Conservation (phyloP, 2,797 vertebrate species). For the Acipenser oxyrinchus region DNA sequence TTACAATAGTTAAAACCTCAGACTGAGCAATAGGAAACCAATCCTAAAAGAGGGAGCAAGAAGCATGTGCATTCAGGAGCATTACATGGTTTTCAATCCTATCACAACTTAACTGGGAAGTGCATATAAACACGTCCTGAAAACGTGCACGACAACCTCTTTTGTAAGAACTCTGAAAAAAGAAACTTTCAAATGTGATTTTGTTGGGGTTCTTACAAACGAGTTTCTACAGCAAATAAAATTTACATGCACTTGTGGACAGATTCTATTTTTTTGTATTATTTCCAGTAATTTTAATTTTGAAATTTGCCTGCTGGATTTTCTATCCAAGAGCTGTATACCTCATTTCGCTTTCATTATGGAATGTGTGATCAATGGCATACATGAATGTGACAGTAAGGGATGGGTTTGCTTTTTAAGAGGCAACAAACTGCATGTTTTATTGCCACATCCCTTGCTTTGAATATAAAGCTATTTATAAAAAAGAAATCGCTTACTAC, state of each 20-base stretch:
- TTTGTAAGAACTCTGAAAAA: not conserved
- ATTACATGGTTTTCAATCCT: constrained; percentile 62
- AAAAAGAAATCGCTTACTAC: constrained; percentile 62
- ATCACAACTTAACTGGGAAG: constrained; percentile 40
- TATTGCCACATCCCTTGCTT: constrained; percentile 44
- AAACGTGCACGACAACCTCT: constrained; percentile 21
- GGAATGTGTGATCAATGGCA: constrained; percentile 53
- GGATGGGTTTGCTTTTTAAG: constrained; percentile 22
- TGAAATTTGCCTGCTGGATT: constrained; percentile 54
- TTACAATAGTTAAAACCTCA: constrained; percentile 9
- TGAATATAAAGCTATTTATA: constrained; percentile 42
- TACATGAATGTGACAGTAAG: constrained; percentile 69
- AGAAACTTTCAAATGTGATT: no score
- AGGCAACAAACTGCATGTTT: constrained; percentile 67
- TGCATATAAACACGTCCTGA: constrained; percentile 47
- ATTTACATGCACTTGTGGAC: constrained; percentile 54
- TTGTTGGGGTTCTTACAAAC: not conserved
- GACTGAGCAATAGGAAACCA: constrained; percentile 17
- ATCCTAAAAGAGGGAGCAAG: constrained; percentile 67
- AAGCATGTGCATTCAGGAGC: constrained; percentile 49
- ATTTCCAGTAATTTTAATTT: constrained; percentile 45
- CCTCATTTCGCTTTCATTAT: constrained; percentile 12
- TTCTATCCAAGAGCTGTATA: constrained; percentile 11
- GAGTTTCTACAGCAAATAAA: constrained; percentile 38
- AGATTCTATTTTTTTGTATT: constrained; percentile 53